Percentiles rank a stretch among this genome's conserved stretches.
Conservation (phyloP, 2,797 vertebrate genomes). For the Presbytis comata region DNA sequence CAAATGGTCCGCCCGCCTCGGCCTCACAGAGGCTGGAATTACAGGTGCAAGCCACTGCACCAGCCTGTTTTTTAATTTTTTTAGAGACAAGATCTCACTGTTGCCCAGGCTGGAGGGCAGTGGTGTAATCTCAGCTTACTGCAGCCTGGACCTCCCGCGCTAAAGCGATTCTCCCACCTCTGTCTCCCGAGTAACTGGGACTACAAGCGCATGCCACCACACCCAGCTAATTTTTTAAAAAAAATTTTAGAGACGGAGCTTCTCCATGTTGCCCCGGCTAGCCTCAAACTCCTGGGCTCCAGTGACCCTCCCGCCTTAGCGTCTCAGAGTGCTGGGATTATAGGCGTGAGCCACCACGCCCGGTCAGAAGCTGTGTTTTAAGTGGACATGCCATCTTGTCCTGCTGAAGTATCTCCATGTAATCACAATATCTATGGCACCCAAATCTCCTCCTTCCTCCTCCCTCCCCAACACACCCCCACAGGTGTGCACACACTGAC, state of each 20-base stretch:
- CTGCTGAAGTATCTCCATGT: neutral
- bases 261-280: neutral
- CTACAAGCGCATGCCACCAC: neutral
- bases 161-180: neutral
- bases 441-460: neutral
- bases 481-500: fast-evolving
- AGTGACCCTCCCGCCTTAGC: neutral
- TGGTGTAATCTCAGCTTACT: neutral
- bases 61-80: neutral
- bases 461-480: neutral
- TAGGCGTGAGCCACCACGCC: neutral
- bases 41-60: too few relatives aligned
- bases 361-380: neutral
- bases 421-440: neutral
- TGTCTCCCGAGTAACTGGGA: neutral
- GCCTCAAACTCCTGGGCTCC: neutral
- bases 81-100: neutral
- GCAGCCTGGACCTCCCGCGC: neutral
- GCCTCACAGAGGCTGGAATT: too few relatives aligned
- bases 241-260: neutral
- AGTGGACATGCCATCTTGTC: neutral
- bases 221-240: neutral
- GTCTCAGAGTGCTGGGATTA: neutral
- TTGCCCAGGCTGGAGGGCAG: neutral
- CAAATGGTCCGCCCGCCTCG: too few relatives aligned